phyloP scores from a whole-genome alignment of 2,113 vertebrate genomes.

The Ciconia maguari region DNA sequence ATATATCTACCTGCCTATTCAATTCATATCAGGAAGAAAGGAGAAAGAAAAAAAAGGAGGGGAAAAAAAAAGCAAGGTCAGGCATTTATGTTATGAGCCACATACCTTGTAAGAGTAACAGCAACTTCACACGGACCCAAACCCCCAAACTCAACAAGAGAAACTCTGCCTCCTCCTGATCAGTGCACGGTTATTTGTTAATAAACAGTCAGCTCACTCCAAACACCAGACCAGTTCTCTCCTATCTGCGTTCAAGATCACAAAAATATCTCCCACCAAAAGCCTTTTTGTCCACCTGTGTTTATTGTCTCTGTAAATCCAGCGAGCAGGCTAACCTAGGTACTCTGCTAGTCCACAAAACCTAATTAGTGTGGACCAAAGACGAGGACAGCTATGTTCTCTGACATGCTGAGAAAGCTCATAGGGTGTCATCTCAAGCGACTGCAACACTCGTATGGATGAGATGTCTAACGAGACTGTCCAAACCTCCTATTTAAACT shows the following conservation, averaged over 20 bases:
- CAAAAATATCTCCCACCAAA: not conserved
- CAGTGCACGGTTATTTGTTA: not conserved
- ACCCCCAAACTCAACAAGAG: not conserved
- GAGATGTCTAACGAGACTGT: not conserved
- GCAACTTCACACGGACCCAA: not conserved
- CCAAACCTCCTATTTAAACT: not conserved
- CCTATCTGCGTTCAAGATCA: not conserved
- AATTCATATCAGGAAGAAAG: conserved; percentile 20
- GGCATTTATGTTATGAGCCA: not conserved
- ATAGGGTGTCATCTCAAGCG: not conserved
- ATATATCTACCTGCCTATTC: conserved; percentile 26
- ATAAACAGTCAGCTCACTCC: not conserved
- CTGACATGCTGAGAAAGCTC: not conserved
- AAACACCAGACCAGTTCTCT: not conserved
- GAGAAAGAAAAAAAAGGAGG: not conserved
- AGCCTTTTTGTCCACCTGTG: not conserved
- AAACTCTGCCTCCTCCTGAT: not conserved
- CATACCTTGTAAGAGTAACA: not conserved
- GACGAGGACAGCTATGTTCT: not conserved
- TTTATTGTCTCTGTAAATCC: not conserved
- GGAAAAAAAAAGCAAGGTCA: not conserved
- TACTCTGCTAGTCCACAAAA: not conserved
- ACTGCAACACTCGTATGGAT: not conserved
- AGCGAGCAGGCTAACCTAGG: not conserved
- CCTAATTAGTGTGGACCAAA: not conserved